Evolutionary conservation across 2,113 vertebrate genomes (phyloP).

Genomic region (Montifringilla adamsi): DNA sequence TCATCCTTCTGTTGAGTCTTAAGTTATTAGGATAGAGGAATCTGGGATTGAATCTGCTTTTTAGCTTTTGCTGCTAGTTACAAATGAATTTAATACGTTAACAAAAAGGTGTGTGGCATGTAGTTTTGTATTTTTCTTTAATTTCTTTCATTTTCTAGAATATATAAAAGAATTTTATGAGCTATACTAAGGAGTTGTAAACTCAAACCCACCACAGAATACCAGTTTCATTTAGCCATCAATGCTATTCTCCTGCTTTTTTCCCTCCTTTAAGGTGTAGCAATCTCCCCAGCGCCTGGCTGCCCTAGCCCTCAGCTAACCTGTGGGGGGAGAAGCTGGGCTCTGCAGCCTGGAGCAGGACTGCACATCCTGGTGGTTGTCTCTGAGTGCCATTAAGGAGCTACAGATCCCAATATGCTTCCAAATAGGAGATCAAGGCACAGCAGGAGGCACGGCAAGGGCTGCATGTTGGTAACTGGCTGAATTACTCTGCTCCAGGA

Average conservation of each 20-base stretch:
- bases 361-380: background rate
- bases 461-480: fast-evolving
- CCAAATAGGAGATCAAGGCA: background rate
- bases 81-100: background rate
- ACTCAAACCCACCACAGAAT: background rate
- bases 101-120: background rate
- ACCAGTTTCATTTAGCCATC: background rate
- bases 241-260: background rate
- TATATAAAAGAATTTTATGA: background rate
- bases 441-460: background rate
- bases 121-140: background rate
- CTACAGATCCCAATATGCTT: background rate
- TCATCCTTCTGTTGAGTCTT: background rate
- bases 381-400: background rate
- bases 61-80: background rate
- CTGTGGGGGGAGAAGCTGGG: background rate
- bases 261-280: fast-evolving
- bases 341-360: background rate
- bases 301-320: background rate
- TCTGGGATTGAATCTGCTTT: background rate
- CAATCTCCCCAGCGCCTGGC: background rate
- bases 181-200: background rate
- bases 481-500: background rate
- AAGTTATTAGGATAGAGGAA: background rate
- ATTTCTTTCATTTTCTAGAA: background rate